Conservation (phyloP, 2,113 vertebrate species). For the Mustelus asterias region DNA sequence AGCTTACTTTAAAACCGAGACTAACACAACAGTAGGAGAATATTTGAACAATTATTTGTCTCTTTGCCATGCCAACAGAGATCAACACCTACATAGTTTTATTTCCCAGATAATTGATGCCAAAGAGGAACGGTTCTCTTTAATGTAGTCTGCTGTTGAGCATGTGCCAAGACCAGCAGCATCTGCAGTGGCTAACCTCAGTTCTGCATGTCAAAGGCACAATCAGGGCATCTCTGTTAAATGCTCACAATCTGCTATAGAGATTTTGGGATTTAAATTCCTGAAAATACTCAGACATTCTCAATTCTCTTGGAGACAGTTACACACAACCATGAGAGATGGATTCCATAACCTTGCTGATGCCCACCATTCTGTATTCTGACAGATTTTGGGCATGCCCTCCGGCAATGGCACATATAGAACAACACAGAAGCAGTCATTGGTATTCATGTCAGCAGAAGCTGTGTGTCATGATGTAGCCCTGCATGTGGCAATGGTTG, state of each 20-base stretch:
- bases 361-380: neutral
- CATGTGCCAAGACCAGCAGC: neutral
- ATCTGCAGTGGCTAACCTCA: neutral
- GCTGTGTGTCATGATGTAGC: neutral
- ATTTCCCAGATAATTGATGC: neutral
- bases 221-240: neutral
- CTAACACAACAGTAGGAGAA: neutral
- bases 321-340: neutral
- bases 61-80: neutral
- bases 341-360: neutral
- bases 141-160: neutral
- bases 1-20: neutral
- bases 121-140: neutral
- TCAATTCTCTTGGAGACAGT: neutral
- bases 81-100: neutral
- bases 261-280: neutral
- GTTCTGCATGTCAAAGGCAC: neutral
- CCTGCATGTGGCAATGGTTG: neutral
- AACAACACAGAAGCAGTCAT: neutral
- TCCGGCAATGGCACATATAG: neutral
- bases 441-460: neutral
- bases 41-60: neutral
- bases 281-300: neutral
- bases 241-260: neutral
- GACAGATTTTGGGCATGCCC: neutral